A percentile compares a stretch with the other conserved stretches of the same genome.
phyloP scores from a whole-genome alignment of 2,113 vertebrate species.

The Phaethon lepturus region DNA sequence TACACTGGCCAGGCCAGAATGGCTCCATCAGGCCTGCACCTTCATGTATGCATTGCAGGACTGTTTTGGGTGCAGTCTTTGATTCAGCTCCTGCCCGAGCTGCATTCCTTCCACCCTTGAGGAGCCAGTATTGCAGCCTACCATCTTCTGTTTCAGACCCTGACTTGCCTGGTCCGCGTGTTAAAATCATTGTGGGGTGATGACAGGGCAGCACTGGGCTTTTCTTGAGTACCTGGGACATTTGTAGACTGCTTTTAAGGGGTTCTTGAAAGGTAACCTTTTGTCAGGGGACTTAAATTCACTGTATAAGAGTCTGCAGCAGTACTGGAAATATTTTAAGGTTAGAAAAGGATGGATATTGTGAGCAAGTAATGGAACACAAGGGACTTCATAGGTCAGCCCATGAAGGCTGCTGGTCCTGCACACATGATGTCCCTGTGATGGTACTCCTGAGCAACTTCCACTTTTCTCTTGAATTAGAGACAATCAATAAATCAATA shows the following conservation, averaged over 20 bases:
- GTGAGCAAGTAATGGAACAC: neutral
- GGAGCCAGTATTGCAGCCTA: neutral
- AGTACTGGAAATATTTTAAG: neutral
- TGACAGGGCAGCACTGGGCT: neutral
- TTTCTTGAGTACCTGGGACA: neutral
- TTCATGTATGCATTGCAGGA: fast-evolving
- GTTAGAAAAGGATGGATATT: neutral
- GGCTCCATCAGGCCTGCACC: neutral
- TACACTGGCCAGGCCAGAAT: neutral
- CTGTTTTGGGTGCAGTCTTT: neutral
- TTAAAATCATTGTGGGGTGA: neutral
- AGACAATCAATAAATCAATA: too few relatives aligned
- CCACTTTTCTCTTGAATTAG: neutral
- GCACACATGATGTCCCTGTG: neutral
- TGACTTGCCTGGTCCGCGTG: neutral
- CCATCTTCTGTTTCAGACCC: neutral
- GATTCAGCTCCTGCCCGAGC: neutral
- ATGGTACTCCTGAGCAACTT: neutral
- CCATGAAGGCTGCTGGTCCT: neutral
- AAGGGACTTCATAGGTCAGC: neutral
- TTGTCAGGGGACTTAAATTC: neutral
- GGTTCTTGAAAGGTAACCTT: neutral
- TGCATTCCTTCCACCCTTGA: neutral
- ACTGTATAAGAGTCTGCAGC: neutral
- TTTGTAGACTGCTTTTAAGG: neutral